Conservation (phyloP, 2,113 vertebrate species). For the Hypanus sabinus region DNA sequence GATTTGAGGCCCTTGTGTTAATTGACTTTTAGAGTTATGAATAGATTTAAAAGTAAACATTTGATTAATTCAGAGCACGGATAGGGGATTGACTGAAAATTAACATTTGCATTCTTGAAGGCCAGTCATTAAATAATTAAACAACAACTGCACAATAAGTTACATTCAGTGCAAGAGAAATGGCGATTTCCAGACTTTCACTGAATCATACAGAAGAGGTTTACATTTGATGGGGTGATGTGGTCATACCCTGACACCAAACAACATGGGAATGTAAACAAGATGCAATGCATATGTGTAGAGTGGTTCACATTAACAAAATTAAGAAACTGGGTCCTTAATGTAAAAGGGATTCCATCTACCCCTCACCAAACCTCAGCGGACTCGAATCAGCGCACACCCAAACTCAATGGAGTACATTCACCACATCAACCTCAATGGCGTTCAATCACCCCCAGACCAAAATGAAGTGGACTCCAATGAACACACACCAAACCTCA, state of each 20-base stretch:
- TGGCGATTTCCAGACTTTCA: background rate
- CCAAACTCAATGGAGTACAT: too few species aligned
- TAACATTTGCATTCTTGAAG: constrained; percentile 9
- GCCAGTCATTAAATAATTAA: constrained; percentile 32
- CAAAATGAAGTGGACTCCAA: too few species aligned
- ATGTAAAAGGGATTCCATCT: background rate
- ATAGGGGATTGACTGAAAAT: constrained; percentile 27
- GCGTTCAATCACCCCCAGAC: background rate
- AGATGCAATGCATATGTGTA: background rate
- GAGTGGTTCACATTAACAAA: background rate
- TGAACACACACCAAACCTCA: background rate
- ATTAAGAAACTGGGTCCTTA: background rate
- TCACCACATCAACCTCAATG: background rate
- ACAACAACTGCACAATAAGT: constrained; percentile 26
- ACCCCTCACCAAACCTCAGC: background rate
- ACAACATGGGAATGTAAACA: constrained; percentile 17
- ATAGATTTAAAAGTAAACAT: constrained; percentile 29
- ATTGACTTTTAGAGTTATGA: constrained; percentile 35
- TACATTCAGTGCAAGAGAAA: background rate
- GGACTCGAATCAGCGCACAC: too few species aligned
- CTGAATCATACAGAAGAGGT: background rate
- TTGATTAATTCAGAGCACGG: constrained; percentile 34
- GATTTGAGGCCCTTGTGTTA: constrained; percentile 27
- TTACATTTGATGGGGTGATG: background rate
- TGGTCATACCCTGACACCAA: background rate